Conservation (phyloP, 1,140 invertebrate species). For the Musca vetustissima region DNA sequence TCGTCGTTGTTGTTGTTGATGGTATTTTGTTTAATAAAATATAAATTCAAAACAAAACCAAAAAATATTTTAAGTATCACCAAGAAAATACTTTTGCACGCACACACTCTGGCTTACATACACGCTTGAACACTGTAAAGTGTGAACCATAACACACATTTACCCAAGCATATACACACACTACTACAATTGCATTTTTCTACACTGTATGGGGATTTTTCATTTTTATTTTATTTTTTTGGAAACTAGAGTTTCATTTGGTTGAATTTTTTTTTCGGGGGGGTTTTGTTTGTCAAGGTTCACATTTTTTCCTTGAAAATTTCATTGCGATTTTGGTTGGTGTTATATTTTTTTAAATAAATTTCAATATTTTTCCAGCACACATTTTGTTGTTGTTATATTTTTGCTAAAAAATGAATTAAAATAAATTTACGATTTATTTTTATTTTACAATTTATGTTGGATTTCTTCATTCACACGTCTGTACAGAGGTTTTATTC, state of each 20-base stretch:
- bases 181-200: too few relatives aligned
- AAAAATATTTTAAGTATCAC: not conserved
- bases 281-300: too few relatives aligned
- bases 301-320: too few relatives aligned
- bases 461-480: conserved; percentile 2
- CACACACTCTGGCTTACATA: not conserved
- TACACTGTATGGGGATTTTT: too few relatives aligned
- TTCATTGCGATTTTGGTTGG: too few relatives aligned
- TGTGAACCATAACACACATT: too few relatives aligned
- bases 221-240: too few relatives aligned
- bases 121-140: not conserved
- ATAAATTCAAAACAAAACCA: not conserved
- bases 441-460: not conserved
- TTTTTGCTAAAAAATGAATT: not conserved
- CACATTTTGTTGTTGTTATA: not conserved
- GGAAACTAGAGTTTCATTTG: too few relatives aligned
- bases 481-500: conserved; percentile 11
- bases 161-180: too few relatives aligned
- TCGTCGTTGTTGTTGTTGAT: not conserved
- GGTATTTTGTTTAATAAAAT: not conserved
- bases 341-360: not conserved
- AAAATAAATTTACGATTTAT: too few relatives aligned
- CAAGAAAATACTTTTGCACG: not conserved
- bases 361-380: too few relatives aligned
- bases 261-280: too few relatives aligned